These are phyloP conservation scores for Drosophila subquinaria DNA, from an alignment of 2,888 invertebrate genomes.

Conservation along the genomic window DNA sequence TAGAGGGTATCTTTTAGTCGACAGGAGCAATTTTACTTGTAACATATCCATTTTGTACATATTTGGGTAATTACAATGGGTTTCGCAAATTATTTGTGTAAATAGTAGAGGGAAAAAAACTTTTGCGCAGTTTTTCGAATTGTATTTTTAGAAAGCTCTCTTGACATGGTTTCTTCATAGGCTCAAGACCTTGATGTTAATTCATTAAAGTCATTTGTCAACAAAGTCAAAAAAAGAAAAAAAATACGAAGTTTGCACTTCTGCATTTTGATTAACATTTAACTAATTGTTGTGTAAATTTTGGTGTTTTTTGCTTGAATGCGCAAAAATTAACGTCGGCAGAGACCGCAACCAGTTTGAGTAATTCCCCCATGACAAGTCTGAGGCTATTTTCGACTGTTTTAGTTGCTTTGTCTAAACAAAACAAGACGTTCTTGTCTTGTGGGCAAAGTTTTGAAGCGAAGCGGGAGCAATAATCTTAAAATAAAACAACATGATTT, in stretches of 20 bases:
- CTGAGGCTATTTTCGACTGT: conserved; percentile 45
- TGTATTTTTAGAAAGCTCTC: conserved; percentile 49
- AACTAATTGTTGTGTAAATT: conserved; percentile 69
- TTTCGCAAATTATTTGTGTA: conserved; percentile 8
- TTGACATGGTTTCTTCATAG: conserved; percentile 41
- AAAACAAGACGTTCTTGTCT: conserved; percentile 24
- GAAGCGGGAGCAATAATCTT: conserved; percentile 9
- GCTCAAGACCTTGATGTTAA: conserved; percentile 39
- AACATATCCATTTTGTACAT: neutral
- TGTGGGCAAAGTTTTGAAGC: conserved; percentile 1
- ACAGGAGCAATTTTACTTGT: neutral
- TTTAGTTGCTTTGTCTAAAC: conserved; percentile 12
- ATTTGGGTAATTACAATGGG: conserved; percentile 11
- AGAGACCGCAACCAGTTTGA: conserved; percentile 57
- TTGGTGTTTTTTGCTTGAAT: conserved; percentile 47
- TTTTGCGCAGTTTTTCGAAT: conserved; percentile 23
- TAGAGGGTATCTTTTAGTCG: neutral
- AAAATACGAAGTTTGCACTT: conserved; percentile 41
- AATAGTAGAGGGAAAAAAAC: conserved; percentile 2
- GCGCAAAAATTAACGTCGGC: conserved; percentile 60
- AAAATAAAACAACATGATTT: conserved; percentile 17
- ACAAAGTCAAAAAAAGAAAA: conserved; percentile 23
- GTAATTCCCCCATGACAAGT: conserved; percentile 30
- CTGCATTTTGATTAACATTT: conserved; percentile 68
- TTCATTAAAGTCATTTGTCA: conserved; percentile 48